Percentiles rank a stretch among this genome's conserved stretches.
These are phyloP conservation scores for Prunella strophiata DNA, from an alignment of 2,797 vertebrate genomes.

Conservation along the genomic window DNA sequence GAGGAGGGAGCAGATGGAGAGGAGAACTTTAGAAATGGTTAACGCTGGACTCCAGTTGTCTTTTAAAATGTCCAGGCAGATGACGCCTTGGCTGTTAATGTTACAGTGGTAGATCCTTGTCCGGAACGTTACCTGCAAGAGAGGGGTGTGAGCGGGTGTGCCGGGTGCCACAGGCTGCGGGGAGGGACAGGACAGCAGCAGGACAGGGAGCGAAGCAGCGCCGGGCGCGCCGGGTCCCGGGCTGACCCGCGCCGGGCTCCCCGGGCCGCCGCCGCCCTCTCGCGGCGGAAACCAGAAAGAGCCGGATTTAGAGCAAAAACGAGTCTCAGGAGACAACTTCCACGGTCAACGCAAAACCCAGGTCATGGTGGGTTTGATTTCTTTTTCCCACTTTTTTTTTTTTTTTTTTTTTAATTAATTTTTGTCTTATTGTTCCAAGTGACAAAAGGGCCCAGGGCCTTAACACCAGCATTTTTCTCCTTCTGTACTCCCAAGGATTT, in stretches of 20 bases:
- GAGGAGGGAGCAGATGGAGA: slow-evolving; percentile 94
- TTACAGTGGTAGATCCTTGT: slow-evolving; percentile 84
- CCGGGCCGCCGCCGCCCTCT: not conserved
- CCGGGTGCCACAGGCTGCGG: slow-evolving; percentile 55
- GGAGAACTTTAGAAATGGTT: slow-evolving; percentile 94
- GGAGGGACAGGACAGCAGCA: not conserved
- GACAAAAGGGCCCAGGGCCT: not conserved
- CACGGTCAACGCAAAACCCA: accelerated
- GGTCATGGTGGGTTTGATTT: accelerated
- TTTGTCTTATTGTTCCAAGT: not conserved
- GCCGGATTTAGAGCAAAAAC: accelerated
- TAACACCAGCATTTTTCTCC: not conserved
- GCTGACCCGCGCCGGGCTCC: not conserved
- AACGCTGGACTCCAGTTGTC: slow-evolving; percentile 90
- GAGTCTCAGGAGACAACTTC: not conserved
- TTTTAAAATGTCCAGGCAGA: slow-evolving; percentile 98
- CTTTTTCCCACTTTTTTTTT: accelerated
- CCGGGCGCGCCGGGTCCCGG: too few species aligned
- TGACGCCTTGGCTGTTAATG: slow-evolving; percentile 98
- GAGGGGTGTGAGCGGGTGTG: slow-evolving; percentile 66
- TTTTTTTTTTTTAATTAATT: not conserved
- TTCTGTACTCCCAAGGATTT: not conserved
- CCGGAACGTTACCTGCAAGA: slow-evolving; percentile 51
- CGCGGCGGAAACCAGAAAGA: not conserved
- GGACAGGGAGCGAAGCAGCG: not conserved